phyloP scores from a whole-genome alignment of 2,113 vertebrate genomes.

The Calidris pugnax region DNA sequence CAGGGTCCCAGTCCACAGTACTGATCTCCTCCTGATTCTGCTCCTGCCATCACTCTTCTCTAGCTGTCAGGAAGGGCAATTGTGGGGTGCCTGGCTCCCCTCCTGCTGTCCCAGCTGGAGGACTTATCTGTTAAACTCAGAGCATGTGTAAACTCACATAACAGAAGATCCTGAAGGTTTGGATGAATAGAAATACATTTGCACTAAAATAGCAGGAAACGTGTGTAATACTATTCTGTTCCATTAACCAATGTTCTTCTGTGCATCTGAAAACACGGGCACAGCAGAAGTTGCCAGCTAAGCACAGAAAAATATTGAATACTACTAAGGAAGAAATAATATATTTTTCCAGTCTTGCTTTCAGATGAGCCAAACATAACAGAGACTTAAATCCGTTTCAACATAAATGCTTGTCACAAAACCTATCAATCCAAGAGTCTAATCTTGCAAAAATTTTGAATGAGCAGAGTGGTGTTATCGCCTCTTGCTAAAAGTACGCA shows the following conservation, averaged over 20 bases:
- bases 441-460: neutral
- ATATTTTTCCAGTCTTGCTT: neutral
- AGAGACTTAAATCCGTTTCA: neutral
- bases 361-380: neutral
- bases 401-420: neutral
- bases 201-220: neutral
- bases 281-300: neutral
- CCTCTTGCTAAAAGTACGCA: neutral
- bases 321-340: neutral
- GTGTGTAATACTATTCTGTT: neutral
- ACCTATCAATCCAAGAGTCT: neutral
- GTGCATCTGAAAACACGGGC: neutral
- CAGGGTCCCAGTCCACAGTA: too few relatives aligned
- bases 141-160: neutral
- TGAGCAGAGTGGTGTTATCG: neutral
- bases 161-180: neutral
- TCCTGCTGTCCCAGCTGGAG: too few relatives aligned
- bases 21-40: too few relatives aligned
- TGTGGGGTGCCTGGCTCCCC: neutral
- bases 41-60: too few relatives aligned
- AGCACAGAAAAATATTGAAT: neutral
- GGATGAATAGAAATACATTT: neutral
- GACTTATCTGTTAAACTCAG: neutral
- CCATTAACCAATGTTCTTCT: neutral
- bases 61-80: too few relatives aligned